A percentile compares a stretch with the other conserved stretches of the same genome.
These are phyloP conservation scores for Bostrychus sinensis DNA, from an alignment of 2,113 vertebrate species.

Conservation along the genomic window DNA sequence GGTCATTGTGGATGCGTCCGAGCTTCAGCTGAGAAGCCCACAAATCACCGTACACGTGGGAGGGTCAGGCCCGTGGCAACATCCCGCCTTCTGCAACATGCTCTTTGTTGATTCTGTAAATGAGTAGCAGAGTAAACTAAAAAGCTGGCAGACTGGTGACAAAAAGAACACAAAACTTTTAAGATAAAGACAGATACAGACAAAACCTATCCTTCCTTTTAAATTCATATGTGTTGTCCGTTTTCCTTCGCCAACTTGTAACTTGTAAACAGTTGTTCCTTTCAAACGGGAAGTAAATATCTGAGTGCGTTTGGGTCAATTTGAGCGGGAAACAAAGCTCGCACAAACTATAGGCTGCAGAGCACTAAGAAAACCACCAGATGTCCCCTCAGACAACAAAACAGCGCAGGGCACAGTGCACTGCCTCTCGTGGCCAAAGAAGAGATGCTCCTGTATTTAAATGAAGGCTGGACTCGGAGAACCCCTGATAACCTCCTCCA, in stretches of 20 bases:
- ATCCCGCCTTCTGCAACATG: constrained; percentile 35
- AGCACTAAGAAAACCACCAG: constrained; percentile 54
- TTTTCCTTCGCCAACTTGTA: too few relatives aligned
- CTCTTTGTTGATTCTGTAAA: not conserved
- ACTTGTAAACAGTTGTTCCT: too few relatives aligned
- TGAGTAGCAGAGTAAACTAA: constrained; percentile 9
- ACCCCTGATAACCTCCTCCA: too few relatives aligned
- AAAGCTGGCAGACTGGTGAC: too few relatives aligned
- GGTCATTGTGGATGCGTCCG: constrained; percentile 23
- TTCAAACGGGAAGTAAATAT: not conserved
- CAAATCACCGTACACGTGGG: constrained; percentile 3
- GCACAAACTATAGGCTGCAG: constrained; percentile 16
- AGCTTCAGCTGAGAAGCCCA: not conserved
- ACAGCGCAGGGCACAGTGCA: not conserved
- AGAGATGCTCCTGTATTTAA: not conserved
- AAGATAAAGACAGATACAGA: too few relatives aligned
- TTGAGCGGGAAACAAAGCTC: constrained; percentile 57
- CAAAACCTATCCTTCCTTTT: too few relatives aligned
- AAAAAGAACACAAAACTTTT: too few relatives aligned
- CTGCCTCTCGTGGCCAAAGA: not conserved
- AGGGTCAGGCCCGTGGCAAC: constrained; percentile 2
- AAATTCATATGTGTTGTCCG: too few relatives aligned
- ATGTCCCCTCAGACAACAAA: constrained; percentile 63
- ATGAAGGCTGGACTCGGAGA: not conserved
- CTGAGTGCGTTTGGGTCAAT: constrained; percentile 47